phyloP scores from a whole-genome alignment of 2,797 vertebrate genomes.

The Sebastes umbrosus region DNA sequence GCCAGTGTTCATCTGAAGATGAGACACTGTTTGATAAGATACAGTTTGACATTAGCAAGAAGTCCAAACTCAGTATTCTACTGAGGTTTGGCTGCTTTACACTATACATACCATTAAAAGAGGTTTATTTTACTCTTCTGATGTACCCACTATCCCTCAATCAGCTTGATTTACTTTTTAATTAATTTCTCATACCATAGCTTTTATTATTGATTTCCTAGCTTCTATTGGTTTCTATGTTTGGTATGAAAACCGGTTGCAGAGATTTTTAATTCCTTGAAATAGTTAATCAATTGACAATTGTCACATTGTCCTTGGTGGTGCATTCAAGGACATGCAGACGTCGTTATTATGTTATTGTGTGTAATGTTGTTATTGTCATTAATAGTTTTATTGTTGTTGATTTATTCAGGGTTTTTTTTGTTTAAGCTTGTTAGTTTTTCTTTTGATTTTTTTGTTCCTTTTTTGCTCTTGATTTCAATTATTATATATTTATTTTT shows the following conservation, averaged over 20 bases:
- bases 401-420: fast-evolving
- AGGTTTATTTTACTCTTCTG: not conserved
- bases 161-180: not conserved
- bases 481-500: no score
- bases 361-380: no score
- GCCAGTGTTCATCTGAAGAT: conserved; percentile 31
- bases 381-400: no score
- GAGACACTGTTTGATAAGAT: conserved; percentile 15
- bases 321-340: not conserved
- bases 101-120: no score
- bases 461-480: no score
- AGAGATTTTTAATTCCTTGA: not conserved
- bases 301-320: not conserved
- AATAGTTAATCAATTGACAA: not conserved
- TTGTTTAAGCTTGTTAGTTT: no score
- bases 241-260: not conserved
- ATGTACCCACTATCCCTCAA: not conserved
- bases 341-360: not conserved
- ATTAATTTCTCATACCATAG: not conserved
- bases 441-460: no score
- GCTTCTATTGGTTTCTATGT: not conserved
- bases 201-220: not conserved
- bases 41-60: not conserved
- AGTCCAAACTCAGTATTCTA: not conserved
- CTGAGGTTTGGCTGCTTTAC: not conserved